Conservation (phyloP, 2,888 invertebrate species). For the Bombyx huttoni region DNA sequence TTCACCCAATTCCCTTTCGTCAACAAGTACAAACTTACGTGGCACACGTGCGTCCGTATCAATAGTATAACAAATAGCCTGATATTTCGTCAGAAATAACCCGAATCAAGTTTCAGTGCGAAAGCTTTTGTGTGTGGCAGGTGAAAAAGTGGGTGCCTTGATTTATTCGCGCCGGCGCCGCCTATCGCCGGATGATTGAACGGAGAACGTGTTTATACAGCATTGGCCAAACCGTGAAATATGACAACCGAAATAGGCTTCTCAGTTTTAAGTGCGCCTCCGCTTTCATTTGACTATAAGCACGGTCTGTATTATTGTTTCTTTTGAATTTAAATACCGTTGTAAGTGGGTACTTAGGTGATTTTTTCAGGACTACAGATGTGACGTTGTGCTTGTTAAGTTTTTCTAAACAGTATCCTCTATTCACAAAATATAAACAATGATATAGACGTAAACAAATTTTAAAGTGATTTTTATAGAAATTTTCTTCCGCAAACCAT, state of each 20-base stretch:
- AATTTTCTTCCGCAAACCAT: no score
- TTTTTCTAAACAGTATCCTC: no score
- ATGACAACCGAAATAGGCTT: conserved; percentile 55
- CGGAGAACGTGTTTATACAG: conserved; percentile 65
- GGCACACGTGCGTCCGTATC: conserved; percentile 65
- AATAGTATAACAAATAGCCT: conserved; percentile 72
- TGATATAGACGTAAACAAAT: no score
- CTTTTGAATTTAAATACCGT: background rate
- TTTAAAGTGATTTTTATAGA: no score
- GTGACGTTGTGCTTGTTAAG: no score
- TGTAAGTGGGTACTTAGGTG: no score
- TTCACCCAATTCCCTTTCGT: conserved; percentile 65
- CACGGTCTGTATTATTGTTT: background rate
- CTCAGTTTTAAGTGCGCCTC: conserved; percentile 16
- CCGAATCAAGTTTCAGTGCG: conserved; percentile 70
- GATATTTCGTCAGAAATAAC: conserved; percentile 72
- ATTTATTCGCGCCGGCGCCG: conserved; percentile 68
- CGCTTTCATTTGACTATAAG: background rate
- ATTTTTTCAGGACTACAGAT: no score
- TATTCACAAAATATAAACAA: no score
- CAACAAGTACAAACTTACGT: conserved; percentile 69
- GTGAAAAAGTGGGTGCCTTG: conserved; percentile 70
- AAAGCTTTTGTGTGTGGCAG: conserved; percentile 72
- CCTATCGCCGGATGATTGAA: conserved; percentile 68
- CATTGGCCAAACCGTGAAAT: conserved; percentile 57